These are phyloP conservation scores for Tryphoninae sp. DNA, from an alignment of 2,888 invertebrate genomes.

Conservation along the genomic window DNA sequence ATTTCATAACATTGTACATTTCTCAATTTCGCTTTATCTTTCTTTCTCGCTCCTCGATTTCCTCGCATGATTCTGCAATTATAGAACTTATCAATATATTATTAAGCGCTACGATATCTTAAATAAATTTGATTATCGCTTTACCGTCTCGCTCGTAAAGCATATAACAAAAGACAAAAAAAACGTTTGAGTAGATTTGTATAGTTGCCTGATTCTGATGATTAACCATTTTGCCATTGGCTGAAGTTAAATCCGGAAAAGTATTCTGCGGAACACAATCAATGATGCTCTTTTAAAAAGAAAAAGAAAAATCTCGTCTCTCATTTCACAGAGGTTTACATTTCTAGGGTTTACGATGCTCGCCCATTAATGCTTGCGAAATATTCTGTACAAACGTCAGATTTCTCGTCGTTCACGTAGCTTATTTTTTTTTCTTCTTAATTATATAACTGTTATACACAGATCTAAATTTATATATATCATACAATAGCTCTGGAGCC, in stretches of 20 bases:
- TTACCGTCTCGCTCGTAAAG: constrained; percentile 60
- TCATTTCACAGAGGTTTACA: constrained; percentile 5
- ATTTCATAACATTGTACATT: constrained; percentile 64
- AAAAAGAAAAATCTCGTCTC: neutral
- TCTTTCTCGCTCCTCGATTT: constrained; percentile 1
- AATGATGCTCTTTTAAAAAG: constrained; percentile 18
- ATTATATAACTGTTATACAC: constrained; percentile 59
- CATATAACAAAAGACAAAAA: constrained; percentile 39
- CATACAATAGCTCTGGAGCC: constrained; percentile 65
- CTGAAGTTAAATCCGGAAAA: constrained; percentile 2
- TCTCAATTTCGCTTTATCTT: constrained; percentile 47
- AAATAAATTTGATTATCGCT: constrained; percentile 68
- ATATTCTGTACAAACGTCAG: constrained; percentile 60
- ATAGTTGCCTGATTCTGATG: constrained; percentile 26
- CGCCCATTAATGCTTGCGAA: constrained; percentile 24
- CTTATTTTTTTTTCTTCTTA: constrained; percentile 24
- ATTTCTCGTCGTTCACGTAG: constrained; percentile 44
- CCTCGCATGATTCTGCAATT: constrained; percentile 42
- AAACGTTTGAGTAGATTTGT: constrained; percentile 35
- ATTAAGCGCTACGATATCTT: constrained; percentile 52
- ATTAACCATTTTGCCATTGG: neutral
- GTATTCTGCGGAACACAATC: constrained; percentile 10
- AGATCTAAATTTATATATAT: constrained; percentile 54
- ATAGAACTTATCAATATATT: constrained; percentile 52
- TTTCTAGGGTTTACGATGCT: constrained; percentile 16